These are phyloP conservation scores for Eristalinus sepulchralis DNA, from an alignment of 2,888 invertebrate species.

Conservation along the genomic window DNA sequence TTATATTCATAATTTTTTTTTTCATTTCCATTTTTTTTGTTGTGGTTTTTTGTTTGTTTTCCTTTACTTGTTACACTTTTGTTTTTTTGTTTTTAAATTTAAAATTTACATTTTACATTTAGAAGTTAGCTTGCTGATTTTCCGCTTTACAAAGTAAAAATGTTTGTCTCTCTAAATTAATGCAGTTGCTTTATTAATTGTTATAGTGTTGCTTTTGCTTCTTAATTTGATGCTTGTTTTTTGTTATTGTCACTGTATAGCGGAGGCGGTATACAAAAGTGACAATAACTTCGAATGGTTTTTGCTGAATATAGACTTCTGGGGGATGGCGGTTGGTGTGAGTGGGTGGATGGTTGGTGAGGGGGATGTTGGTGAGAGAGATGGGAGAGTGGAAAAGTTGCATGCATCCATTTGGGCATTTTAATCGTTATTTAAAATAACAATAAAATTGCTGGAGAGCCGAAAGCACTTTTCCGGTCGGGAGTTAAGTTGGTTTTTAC, in stretches of 20 bases:
- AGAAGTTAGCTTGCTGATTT: conserved; percentile 39
- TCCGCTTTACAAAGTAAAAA: conserved; percentile 55
- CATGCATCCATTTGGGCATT: conserved; percentile 35
- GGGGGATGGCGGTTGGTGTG: not conserved
- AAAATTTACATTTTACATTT: conserved; percentile 63
- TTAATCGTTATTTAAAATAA: conserved; percentile 64
- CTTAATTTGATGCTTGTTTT: conserved; percentile 59
- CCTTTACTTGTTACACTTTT: conserved; percentile 62
- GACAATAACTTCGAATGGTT: conserved; percentile 70
- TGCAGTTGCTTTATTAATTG: conserved; percentile 13
- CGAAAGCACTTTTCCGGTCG: conserved; percentile 1
- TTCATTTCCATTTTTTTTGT: conserved; percentile 71
- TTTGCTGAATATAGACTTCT: conserved; percentile 49
- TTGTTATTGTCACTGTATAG: conserved; percentile 71
- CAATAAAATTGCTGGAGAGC: conserved; percentile 42
- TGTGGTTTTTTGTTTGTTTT: conserved; percentile 74
- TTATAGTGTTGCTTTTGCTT: conserved; percentile 43
- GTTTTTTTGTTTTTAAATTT: conserved; percentile 24
- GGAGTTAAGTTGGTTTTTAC: conserved; percentile 30
- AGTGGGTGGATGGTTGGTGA: not conserved
- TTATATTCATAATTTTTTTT: conserved; percentile 79
- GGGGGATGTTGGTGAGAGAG: not conserved
- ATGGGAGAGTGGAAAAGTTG: not conserved
- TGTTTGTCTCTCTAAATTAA: conserved; percentile 51
- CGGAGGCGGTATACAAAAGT: conserved; percentile 70